phyloP scores from a whole-genome alignment of 1,140 invertebrate genomes.

The Sarcophaga peregrina region DNA sequence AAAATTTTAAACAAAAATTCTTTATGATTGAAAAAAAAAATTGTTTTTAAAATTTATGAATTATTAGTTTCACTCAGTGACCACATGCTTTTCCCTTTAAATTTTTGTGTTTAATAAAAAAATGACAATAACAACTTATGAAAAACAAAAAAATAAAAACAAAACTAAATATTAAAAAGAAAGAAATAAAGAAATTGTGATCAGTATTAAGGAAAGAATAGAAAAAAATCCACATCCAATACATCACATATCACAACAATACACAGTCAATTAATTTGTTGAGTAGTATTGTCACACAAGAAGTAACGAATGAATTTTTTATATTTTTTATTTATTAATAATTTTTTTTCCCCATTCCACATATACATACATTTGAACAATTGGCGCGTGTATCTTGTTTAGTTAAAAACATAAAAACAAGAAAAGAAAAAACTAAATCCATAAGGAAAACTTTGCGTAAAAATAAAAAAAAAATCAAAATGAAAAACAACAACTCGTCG shows the following conservation, averaged over 20 bases:
- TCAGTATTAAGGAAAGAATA: neutral
- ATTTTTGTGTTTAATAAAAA: constrained; percentile 2
- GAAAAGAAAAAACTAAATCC: neutral
- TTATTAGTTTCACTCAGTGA: neutral
- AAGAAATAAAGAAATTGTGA: neutral
- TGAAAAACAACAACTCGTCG: constrained; percentile 22
- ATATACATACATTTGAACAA: constrained; percentile 23
- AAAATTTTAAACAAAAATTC: neutral
- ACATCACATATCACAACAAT: neutral
- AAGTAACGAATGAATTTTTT: constrained; percentile 27
- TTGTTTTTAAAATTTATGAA: neutral
- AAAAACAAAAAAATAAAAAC: neutral
- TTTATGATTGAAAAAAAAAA: neutral
- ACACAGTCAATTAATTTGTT: constrained; percentile 42
- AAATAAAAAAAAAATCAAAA: neutral
- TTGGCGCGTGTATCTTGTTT: constrained; percentile 43
- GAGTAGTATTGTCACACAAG: constrained; percentile 34
- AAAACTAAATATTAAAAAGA: neutral
- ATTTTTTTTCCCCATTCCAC: constrained; percentile 13
- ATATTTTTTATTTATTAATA: constrained; percentile 9
- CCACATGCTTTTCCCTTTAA: neutral
- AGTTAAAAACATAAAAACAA: neutral
- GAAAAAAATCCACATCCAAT: neutral
- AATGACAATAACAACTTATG: neutral
- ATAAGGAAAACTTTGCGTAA: neutral